phyloP scores from a whole-genome alignment of 2,888 invertebrate species.

The Xylota segnis region DNA sequence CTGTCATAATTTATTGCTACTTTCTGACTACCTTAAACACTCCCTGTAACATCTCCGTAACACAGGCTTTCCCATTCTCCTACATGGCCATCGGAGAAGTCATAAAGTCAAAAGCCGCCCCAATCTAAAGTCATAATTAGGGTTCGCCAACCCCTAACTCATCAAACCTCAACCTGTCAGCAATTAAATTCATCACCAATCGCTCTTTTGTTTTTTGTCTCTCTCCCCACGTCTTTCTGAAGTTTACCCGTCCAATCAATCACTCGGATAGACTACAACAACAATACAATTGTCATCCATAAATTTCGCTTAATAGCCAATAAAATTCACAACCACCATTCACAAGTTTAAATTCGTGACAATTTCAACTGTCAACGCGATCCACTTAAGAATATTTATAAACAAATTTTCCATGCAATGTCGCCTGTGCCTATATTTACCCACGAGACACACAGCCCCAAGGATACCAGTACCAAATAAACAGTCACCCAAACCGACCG shows the following conservation, averaged over 20 bases:
- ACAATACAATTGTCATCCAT: slow-evolving; percentile 67
- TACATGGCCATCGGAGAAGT: not conserved
- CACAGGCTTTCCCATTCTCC: not conserved
- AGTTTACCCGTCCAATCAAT: slow-evolving; percentile 52
- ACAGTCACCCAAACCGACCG: not conserved
- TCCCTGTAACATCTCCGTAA: not conserved
- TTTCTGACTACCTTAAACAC: too few species aligned
- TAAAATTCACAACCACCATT: slow-evolving; percentile 72
- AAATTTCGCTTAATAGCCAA: slow-evolving; percentile 75
- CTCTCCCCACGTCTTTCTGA: slow-evolving; percentile 11
- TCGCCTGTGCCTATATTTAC: slow-evolving; percentile 36
- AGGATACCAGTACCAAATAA: slow-evolving; percentile 11
- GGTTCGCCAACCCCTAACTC: not conserved
- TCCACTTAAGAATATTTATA: slow-evolving; percentile 77
- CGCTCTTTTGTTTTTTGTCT: slow-evolving; percentile 1
- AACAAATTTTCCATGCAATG: slow-evolving; percentile 68
- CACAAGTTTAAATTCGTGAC: slow-evolving; percentile 75
- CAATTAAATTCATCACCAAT: slow-evolving; percentile 51
- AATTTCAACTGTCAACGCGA: slow-evolving; percentile 76
- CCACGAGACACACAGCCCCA: slow-evolving; percentile 12
- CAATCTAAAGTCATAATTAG: slow-evolving; percentile 17
- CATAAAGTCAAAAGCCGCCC: not conserved
- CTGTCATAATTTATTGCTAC: too few species aligned
- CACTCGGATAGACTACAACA: slow-evolving; percentile 53
- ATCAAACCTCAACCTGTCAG: slow-evolving; percentile 7